phyloP scores from a whole-genome alignment of 92 coral and sea anemone species.

The Scolanthus callimorphus region DNA sequence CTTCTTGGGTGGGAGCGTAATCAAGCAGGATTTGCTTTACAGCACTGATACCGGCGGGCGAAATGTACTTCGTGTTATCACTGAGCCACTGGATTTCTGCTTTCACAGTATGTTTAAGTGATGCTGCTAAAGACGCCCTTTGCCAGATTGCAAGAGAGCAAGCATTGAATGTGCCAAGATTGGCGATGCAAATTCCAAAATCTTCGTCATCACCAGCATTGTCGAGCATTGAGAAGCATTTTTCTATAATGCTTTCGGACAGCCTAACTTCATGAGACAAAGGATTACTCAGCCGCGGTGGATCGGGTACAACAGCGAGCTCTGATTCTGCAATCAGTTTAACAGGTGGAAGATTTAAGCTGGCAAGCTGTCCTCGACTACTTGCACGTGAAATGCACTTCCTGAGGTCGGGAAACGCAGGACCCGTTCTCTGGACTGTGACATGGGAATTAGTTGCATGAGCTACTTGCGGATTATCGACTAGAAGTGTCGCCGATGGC shows the following conservation, averaged over 20 bases:
- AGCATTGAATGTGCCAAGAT: conserved; percentile 1
- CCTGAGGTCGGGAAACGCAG: neutral
- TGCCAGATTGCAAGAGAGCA: conserved; percentile 2
- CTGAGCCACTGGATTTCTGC: neutral
- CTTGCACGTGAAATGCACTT: neutral
- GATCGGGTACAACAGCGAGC: neutral
- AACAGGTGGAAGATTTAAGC: neutral
- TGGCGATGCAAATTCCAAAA: neutral
- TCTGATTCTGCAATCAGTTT: neutral
- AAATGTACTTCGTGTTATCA: neutral
- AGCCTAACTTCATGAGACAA: neutral
- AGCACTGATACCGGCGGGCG: neutral
- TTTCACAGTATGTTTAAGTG: neutral
- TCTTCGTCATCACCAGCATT: neutral
- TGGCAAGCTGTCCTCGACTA: neutral
- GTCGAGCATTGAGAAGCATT: neutral
- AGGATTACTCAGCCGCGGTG: conserved; percentile 1
- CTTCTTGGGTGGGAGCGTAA: neutral
- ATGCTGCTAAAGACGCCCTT: neutral
- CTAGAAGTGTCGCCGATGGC: neutral
- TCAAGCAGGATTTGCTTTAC: neutral
- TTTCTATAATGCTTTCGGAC: neutral
- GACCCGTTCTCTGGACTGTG: neutral
- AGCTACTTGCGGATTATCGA: neutral
- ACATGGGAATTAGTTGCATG: neutral